Evolutionary conservation across 2,113 vertebrate species (phyloP).

Genomic region (Alligator mississippiensis): DNA sequence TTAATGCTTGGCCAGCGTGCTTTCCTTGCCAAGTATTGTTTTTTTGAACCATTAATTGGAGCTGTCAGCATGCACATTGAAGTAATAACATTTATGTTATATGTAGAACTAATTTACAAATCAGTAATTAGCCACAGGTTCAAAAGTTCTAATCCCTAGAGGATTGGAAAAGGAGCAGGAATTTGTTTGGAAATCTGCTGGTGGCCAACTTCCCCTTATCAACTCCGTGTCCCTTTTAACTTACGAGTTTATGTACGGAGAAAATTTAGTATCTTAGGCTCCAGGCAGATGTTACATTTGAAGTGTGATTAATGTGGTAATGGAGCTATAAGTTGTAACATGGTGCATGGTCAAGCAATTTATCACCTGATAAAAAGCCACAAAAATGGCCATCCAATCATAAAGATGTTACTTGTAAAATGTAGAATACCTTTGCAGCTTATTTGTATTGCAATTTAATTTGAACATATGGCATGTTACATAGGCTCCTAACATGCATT

Average conservation of each 20-base stretch:
- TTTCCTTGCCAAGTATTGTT: constrained; percentile 57
- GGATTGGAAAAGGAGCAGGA: constrained; percentile 16
- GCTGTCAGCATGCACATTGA: constrained; percentile 37
- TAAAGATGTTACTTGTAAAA: no score
- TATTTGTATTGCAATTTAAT: no score
- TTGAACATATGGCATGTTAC: no score
- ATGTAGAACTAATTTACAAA: constrained; percentile 31
- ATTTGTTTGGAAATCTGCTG: not conserved
- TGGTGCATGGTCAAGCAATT: no score
- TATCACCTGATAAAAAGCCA: no score
- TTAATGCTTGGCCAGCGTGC: constrained; percentile 64
- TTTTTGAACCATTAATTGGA: constrained; percentile 60
- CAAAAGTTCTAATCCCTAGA: not conserved
- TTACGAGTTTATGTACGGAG: not conserved
- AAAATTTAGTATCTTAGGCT: not conserved
- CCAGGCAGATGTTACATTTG: no score
- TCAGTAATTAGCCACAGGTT: constrained; percentile 58
- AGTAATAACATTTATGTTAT: constrained; percentile 54
- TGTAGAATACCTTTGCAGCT: no score
- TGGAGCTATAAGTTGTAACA: no score
- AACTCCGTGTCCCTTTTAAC: constrained; percentile 25
- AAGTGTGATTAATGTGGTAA: no score
- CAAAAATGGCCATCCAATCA: no score
- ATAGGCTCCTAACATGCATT: no score
- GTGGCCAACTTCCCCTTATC: not conserved